Evolutionary conservation across 2,888 invertebrate genomes (phyloP), one percentile per base, ranked within the genome.

Genomic region (Penaeus monodon): DNA sequence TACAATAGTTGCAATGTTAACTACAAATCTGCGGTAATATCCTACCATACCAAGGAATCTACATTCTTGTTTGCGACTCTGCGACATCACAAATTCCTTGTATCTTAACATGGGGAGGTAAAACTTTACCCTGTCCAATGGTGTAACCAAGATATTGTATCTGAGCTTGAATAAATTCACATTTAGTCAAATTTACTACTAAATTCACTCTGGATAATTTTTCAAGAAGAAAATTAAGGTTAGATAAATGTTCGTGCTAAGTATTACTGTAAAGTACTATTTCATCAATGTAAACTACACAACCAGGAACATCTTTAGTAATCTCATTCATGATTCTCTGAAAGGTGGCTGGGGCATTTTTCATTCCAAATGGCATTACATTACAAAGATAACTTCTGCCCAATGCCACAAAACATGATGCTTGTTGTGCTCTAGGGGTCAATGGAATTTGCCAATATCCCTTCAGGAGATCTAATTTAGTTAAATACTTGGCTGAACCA

Each of bases 321-420:
- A 73, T n/a, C 27, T 20, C 20, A 73, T 73, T 22, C 73, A 73
- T 73, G 17, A 73, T 22, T 73, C 73, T 20, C 29, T 73, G 73
- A 73, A n/a, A 73, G 29, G 73, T 73, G 22, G 73, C 73, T n/a
- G 73, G 73, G 24, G 3, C 73, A 73, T 73, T 73, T 73, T 22
- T 73, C 24, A 73, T 22, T 20, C 6, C 73, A 27, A 27, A 73
- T n/a, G 14, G 65, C 65, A 65, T 65, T n/a, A 65, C 3, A n/a
- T 20, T 65, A 65, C 65, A 65, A 22, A 20, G 17, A 22, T 22
- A 22, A 65, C 17, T 65, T 65, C 17, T 20, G 17, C 65, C 65
- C 17, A 65, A 20, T 14, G 65, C 17, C 14, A 65, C 14, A 14
- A 65, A n/a, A n/a, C n/a, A n/a, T n/a, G n/a, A n/a, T n/a, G n/a